Conservation (phyloP, 2,888 invertebrate species). For the Aelia acuminata region DNA sequence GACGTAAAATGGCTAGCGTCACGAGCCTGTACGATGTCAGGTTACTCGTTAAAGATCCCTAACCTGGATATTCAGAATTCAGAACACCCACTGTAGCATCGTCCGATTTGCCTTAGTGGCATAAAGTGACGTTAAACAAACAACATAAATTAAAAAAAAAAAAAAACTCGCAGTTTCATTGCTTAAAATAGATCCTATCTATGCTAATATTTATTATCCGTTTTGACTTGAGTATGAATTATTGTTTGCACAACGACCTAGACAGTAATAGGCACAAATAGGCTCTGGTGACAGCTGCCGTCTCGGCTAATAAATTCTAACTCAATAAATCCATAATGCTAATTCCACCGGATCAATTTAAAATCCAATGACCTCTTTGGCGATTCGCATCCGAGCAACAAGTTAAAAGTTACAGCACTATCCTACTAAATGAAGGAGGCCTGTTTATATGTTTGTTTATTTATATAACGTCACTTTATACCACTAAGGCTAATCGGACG, state of each 20-base stretch:
- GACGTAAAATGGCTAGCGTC: too few relatives aligned
- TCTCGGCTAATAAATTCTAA: constrained; percentile 30
- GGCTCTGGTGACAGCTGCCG: constrained; percentile 35
- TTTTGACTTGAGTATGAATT: constrained; percentile 16
- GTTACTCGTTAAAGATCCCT: too few relatives aligned
- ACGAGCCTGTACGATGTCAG: too few relatives aligned
- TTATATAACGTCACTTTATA: too few relatives aligned
- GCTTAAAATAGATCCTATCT: background rate
- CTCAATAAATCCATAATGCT: constrained; percentile 37
- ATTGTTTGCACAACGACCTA: background rate
- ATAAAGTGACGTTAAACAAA: too few relatives aligned
- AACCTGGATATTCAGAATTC: too few relatives aligned
- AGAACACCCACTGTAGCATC: too few relatives aligned
- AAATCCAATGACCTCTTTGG: constrained; percentile 29
- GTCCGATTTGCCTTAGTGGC: too few relatives aligned
- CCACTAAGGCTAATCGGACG: too few relatives aligned
- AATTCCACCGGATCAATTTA: constrained; percentile 35
- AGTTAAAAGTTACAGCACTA: background rate
- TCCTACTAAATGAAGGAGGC: too few relatives aligned
- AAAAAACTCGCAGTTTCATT: background rate
- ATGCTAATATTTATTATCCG: background rate
- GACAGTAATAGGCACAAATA: constrained; percentile 31
- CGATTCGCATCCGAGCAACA: background rate
- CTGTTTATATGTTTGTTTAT: too few relatives aligned
- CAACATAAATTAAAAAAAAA: background rate